phyloP scores from a whole-genome alignment of 2,888 invertebrate genomes.

The Spicauda simplicius region DNA sequence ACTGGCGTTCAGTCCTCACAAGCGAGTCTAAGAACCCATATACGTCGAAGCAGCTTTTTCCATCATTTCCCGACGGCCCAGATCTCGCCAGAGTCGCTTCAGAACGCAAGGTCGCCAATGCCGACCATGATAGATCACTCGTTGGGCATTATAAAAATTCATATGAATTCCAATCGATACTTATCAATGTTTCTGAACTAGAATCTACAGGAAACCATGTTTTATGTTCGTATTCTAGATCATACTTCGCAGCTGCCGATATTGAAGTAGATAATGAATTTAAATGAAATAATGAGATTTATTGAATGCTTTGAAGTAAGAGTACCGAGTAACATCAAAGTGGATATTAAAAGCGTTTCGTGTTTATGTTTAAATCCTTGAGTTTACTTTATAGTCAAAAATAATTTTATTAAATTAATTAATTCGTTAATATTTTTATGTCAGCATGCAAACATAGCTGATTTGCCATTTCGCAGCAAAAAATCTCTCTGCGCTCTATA shows the following conservation, averaged over 20 bases:
- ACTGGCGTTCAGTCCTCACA: conserved; percentile 57
- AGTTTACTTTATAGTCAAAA: too few species aligned
- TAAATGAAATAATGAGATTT: neutral
- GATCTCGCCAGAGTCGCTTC: conserved; percentile 53
- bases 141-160: conserved; percentile 48
- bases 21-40: conserved; percentile 57
- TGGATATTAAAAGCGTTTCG: too few species aligned
- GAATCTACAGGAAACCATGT: conserved; percentile 41
- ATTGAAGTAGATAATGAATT: conserved; percentile 16
- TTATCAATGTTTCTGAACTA: conserved; percentile 50
- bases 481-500: too few species aligned
- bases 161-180: conserved; percentile 53
- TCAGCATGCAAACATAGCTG: too few species aligned
- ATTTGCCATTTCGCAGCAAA: too few species aligned
- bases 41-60: conserved; percentile 73
- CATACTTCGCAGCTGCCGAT: conserved; percentile 17
- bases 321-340: too few species aligned
- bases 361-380: too few species aligned
- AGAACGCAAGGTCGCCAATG: conserved; percentile 69
- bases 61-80: conserved; percentile 73
- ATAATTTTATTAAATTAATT: too few species aligned
- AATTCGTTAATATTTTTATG: too few species aligned
- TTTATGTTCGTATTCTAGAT: conserved; percentile 36
- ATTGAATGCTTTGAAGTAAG: neutral
- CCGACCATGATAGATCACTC: conserved; percentile 49